A percentile compares a stretch with the other conserved stretches of the same genome.
Evolutionary conservation across 2,113 vertebrate genomes (phyloP).

Genomic region (Panthera uncia): DNA sequence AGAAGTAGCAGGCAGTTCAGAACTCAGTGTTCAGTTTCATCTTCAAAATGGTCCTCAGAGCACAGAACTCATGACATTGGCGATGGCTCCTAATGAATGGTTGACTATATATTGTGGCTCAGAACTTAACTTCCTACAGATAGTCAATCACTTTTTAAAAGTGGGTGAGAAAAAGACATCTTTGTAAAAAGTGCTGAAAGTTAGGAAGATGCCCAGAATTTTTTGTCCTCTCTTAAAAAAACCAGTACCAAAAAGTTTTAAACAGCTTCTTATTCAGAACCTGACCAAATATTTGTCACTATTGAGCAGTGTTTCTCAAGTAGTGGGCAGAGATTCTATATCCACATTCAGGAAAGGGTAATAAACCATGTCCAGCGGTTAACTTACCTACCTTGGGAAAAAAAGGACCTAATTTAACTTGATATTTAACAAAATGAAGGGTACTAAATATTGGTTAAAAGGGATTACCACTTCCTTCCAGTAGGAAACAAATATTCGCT

Average conservation of each 20-base stretch:
- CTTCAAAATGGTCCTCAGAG: neutral
- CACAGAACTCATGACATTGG: neutral
- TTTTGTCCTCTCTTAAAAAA: neutral
- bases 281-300: neutral
- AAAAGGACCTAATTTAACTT: neutral
- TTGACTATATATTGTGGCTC: neutral
- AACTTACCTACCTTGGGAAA: neutral
- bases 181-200: slow-evolving; percentile 22
- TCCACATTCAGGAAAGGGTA: neutral
- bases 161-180: neutral
- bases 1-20: neutral
- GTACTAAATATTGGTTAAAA: neutral
- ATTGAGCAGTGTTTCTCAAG: neutral
- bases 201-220: neutral
- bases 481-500: neutral
- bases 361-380: neutral
- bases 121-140: neutral
- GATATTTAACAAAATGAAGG: neutral
- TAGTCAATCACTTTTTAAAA: neutral
- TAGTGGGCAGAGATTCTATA: neutral
- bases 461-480: neutral
- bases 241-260: neutral
- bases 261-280: slow-evolving; percentile 1
- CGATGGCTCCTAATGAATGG: neutral
- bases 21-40: slow-evolving; percentile 3